Conservation (phyloP, 2,888 invertebrate species). For the Falcaria lacertinaria region DNA sequence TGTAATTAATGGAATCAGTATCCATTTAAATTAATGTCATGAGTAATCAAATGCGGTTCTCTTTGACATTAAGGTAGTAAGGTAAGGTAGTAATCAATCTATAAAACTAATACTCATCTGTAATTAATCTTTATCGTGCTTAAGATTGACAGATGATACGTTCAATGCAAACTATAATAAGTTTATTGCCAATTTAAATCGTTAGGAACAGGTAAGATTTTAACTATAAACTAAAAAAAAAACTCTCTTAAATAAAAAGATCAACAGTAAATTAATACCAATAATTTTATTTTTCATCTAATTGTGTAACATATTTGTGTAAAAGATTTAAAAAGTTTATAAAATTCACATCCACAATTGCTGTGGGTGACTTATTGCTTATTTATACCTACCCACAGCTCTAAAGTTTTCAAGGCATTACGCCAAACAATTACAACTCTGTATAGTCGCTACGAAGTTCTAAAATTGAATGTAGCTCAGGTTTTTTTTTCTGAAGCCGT, state of each 20-base stretch:
- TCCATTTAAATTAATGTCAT: constrained; percentile 48
- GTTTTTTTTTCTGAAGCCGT: constrained; percentile 34
- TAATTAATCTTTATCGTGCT: constrained; percentile 42
- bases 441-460: neutral
- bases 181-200: too few species aligned
- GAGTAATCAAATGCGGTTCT: constrained; percentile 42
- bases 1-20: constrained; percentile 71
- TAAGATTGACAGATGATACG: constrained; percentile 46
- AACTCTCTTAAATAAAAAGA: too few species aligned
- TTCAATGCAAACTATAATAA: constrained; percentile 50
- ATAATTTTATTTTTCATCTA: too few species aligned
- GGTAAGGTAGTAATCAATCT: constrained; percentile 42
- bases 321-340: too few species aligned
- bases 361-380: too few species aligned
- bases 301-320: too few species aligned
- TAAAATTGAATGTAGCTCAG: constrained; percentile 4
- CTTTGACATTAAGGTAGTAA: constrained; percentile 58
- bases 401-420: neutral
- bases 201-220: too few species aligned
- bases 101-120: constrained; percentile 42
- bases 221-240: too few species aligned
- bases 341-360: too few species aligned
- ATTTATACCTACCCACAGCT: too few species aligned
- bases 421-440: neutral
- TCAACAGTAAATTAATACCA: too few species aligned